Percentiles rank a stretch among this genome's conserved stretches.
Evolutionary conservation across 2,888 invertebrate genomes (phyloP).

Genomic region (Rhodophaea formosa): DNA sequence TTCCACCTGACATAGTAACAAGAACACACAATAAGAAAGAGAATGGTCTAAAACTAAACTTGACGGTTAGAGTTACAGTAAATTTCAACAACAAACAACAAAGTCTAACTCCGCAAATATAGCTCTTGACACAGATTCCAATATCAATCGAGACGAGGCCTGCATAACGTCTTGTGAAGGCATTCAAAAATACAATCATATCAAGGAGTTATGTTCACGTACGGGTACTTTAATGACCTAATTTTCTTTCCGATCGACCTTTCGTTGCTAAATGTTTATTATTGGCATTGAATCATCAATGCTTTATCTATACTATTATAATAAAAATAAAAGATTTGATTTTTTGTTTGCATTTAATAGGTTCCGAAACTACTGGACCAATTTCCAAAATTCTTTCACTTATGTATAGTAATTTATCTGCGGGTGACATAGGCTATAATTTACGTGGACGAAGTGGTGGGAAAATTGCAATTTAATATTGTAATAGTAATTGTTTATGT

Average conservation of each 20-base stretch:
- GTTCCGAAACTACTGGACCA: too few relatives aligned
- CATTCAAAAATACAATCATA: constrained; percentile 33
- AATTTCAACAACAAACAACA: constrained; percentile 12
- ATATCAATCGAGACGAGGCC: constrained; percentile 37
- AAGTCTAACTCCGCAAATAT: constrained; percentile 20
- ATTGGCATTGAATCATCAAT: not conserved
- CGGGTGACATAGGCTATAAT: too few relatives aligned
- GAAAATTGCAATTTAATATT: too few relatives aligned
- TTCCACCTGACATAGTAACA: too few relatives aligned
- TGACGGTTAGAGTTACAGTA: not conserved
- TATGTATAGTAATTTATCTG: too few relatives aligned
- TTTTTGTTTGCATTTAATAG: too few relatives aligned
- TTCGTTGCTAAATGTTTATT: constrained; percentile 21
- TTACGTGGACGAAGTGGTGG: too few relatives aligned
- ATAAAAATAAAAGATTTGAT: too few relatives aligned
- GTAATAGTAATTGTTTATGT: too few relatives aligned
- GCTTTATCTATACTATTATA: too few relatives aligned
- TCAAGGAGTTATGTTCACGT: constrained; percentile 26
- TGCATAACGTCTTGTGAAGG: constrained; percentile 55
- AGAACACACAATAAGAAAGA: too few relatives aligned
- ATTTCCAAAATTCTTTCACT: too few relatives aligned
- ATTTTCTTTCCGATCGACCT: constrained; percentile 34
- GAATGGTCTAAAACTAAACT: not conserved
- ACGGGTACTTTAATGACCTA: constrained; percentile 35
- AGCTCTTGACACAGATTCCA: constrained; percentile 57